phyloP scores from a whole-genome alignment of 2,888 invertebrate species.

The Norana najaformis region DNA sequence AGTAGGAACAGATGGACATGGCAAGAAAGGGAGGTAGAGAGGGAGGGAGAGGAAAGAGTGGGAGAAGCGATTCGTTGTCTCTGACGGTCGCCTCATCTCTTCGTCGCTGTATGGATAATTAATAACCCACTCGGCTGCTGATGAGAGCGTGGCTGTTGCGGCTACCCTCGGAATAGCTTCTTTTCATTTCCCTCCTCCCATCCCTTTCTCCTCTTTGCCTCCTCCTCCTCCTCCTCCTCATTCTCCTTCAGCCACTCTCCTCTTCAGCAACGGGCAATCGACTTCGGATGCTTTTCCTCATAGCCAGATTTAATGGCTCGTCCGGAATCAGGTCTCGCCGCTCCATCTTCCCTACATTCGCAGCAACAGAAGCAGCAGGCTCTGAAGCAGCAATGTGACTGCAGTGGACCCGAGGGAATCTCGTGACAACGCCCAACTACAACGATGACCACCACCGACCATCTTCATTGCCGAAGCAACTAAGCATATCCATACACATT shows the following conservation, averaged over 20 bases:
- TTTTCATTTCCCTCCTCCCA: neutral
- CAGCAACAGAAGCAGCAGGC: neutral
- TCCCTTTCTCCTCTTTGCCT: neutral
- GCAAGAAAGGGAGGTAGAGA: neutral
- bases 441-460: neutral
- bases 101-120: slow-evolving; percentile 13
- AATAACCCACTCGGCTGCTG: neutral
- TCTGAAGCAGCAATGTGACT: neutral
- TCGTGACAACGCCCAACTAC: slow-evolving; percentile 6
- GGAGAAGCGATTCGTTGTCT: neutral
- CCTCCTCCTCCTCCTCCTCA: neutral
- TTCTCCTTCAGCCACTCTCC: neutral
- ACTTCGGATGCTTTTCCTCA: slow-evolving; percentile 6
- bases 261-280: neutral
- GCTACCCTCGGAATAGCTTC: neutral
- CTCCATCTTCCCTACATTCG: neutral
- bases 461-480: neutral
- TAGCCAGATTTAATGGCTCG: neutral
- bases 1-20: neutral
- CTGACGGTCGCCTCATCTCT: neutral
- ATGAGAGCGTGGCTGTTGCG: neutral
- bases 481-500: neutral
- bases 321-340: neutral
- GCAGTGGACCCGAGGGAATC: neutral
- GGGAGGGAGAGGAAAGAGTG: neutral